Evolutionary conservation across 2,113 vertebrate genomes (phyloP).

Genomic region (Egretta garzetta): DNA sequence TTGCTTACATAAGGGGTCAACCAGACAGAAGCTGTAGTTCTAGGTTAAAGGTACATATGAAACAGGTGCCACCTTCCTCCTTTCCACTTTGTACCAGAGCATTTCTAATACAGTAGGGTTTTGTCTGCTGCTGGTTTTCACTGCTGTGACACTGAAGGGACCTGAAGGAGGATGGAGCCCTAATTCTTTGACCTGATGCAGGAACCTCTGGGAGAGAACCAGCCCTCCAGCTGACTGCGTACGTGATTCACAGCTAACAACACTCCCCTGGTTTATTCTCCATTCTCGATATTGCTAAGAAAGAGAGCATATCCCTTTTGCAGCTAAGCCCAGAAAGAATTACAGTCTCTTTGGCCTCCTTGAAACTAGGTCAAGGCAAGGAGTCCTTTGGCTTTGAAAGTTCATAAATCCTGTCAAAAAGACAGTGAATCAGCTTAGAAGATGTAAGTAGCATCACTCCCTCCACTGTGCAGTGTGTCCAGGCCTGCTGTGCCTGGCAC

Average conservation of each 20-base stretch:
- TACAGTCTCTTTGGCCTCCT: background rate
- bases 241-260: accelerated
- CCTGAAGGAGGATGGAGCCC: background rate
- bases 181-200: background rate
- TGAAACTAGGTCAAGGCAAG: background rate
- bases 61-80: background rate
- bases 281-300: background rate
- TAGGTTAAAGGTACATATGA: background rate
- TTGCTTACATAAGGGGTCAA: background rate
- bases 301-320: background rate
- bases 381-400: background rate
- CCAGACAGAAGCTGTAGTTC: constrained; percentile 5
- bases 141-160: background rate
- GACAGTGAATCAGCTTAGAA: background rate
- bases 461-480: background rate
- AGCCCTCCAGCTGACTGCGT: background rate
- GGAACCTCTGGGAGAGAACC: background rate
- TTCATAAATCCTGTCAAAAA: background rate
- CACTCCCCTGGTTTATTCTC: background rate
- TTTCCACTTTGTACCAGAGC: background rate
- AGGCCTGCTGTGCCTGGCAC: background rate
- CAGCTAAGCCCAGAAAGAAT: background rate
- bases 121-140: background rate
- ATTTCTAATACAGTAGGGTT: background rate
- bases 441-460: accelerated